These are phyloP conservation scores for Orientallactaga sibirica DNA, from an alignment of 2,797 vertebrate species.

Conservation along the genomic window DNA sequence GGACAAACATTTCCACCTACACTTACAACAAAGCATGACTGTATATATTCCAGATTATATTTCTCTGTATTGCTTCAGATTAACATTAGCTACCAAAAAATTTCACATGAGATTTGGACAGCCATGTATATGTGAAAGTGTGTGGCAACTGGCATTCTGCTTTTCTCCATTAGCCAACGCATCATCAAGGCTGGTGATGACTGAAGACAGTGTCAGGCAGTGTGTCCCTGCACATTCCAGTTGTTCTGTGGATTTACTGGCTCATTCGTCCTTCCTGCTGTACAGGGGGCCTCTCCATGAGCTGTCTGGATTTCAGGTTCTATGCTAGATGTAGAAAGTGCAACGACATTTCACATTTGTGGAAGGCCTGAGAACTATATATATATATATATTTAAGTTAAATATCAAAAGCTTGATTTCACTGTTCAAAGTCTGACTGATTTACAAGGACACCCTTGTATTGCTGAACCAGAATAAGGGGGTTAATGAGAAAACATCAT, in stretches of 20 bases:
- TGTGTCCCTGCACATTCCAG: neutral
- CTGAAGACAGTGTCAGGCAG: neutral
- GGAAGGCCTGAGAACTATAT: neutral
- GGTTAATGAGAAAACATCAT: neutral
- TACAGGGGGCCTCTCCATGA: too few relatives aligned
- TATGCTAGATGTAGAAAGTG: neutral
- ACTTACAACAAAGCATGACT: neutral
- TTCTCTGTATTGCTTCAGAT: neutral
- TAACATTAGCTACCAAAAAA: neutral
- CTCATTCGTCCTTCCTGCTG: too few relatives aligned
- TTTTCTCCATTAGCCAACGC: neutral
- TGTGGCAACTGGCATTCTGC: neutral
- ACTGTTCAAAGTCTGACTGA: neutral
- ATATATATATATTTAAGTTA: neutral
- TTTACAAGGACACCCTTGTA: neutral
- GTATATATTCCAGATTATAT: neutral
- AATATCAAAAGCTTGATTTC: neutral
- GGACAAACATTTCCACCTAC: neutral
- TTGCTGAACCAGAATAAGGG: neutral
- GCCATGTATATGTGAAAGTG: rapidly evolving
- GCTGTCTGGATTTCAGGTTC: neutral
- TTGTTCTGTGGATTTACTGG: neutral
- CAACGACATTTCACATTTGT: neutral
- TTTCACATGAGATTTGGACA: neutral
- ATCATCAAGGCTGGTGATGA: neutral